Evolutionary conservation across 2,888 invertebrate genomes (phyloP).

Genomic region (Dorcus parallelipipedus): DNA sequence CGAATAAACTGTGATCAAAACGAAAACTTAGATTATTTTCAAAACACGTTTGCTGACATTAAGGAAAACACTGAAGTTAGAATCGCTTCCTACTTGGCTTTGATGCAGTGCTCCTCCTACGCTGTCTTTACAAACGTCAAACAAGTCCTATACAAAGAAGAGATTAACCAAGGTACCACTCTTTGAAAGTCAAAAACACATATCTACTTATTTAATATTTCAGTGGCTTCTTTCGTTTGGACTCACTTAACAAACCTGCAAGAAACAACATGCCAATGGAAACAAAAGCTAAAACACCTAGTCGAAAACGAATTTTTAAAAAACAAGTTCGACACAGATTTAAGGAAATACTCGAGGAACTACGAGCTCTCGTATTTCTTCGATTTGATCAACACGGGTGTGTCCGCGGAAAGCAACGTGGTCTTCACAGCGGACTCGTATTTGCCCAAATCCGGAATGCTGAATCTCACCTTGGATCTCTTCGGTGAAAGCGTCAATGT

Average conservation of each 20-base stretch:
- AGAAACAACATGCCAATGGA: slow-evolving; percentile 57
- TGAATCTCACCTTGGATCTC: slow-evolving; percentile 56
- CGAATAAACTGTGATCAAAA: slow-evolving; percentile 47
- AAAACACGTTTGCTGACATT: slow-evolving; percentile 50
- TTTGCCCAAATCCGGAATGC: slow-evolving; percentile 52
- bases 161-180: slow-evolving; percentile 57
- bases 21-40: slow-evolving; percentile 45
- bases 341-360: slow-evolving; percentile 64
- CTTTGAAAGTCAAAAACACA: too few relatives aligned
- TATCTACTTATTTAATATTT: slow-evolving; percentile 12
- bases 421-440: slow-evolving; percentile 59
- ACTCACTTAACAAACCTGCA: slow-evolving; percentile 62
- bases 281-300: slow-evolving; percentile 56
- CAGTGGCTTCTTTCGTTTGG: slow-evolving; percentile 66
- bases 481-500: slow-evolving; percentile 63
- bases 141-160: slow-evolving; percentile 50
- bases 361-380: slow-evolving; percentile 60
- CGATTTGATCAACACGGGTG: slow-evolving; percentile 57
- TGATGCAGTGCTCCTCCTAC: slow-evolving; percentile 60
- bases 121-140: slow-evolving; percentile 54
- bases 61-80: slow-evolving; percentile 59
- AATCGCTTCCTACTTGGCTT: slow-evolving; percentile 59
- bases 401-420: slow-evolving; percentile 54
- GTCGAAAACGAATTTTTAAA: slow-evolving; percentile 57
- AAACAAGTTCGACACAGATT: slow-evolving; percentile 60